A percentile compares a stretch with the other conserved stretches of the same genome.
Evolutionary conservation across 2,113 vertebrate species (phyloP).

Genomic region (Solea solea): DNA sequence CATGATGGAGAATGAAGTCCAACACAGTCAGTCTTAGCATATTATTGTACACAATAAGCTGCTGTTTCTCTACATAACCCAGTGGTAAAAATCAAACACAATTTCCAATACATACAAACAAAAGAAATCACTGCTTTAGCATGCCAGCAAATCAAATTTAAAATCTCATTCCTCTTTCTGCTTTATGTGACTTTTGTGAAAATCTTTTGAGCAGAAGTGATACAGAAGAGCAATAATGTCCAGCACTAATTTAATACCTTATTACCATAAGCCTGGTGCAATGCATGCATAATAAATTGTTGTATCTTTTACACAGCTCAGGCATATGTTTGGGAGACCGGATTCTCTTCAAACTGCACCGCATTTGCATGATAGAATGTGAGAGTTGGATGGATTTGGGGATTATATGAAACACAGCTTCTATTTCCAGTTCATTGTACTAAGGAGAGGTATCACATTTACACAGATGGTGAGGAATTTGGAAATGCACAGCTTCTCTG

Average conservation of each 20-base stretch:
- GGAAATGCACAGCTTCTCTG: conserved; percentile 74
- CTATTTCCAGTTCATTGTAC: conserved; percentile 83
- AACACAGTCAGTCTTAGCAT: neutral
- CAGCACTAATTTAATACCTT: conserved; percentile 87
- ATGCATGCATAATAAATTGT: conserved; percentile 87
- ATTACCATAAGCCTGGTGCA: conserved; percentile 86
- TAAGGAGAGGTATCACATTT: conserved; percentile 85
- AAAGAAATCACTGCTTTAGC: conserved; percentile 10
- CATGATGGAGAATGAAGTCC: neutral
- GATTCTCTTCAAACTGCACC: conserved; percentile 84
- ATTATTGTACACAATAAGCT: too few relatives aligned
- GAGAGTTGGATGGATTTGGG: conserved; percentile 86
- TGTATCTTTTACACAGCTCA: conserved; percentile 83
- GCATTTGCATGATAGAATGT: conserved; percentile 87
- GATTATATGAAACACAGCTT: conserved; percentile 86
- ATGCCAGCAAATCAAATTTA: conserved; percentile 52
- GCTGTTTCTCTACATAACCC: conserved; percentile 24
- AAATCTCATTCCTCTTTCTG: conserved; percentile 68
- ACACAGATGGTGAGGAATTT: conserved; percentile 82
- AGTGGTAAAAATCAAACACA: too few relatives aligned
- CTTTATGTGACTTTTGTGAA: conserved; percentile 76
- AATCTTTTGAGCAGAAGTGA: conserved; percentile 78
- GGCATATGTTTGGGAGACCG: conserved; percentile 81
- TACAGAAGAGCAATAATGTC: conserved; percentile 84
- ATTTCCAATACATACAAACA: conserved; percentile 17